Base-by-base conservation (phyloP, 2,113 vertebrate genomes). In the Regulus satrapa region DNA sequence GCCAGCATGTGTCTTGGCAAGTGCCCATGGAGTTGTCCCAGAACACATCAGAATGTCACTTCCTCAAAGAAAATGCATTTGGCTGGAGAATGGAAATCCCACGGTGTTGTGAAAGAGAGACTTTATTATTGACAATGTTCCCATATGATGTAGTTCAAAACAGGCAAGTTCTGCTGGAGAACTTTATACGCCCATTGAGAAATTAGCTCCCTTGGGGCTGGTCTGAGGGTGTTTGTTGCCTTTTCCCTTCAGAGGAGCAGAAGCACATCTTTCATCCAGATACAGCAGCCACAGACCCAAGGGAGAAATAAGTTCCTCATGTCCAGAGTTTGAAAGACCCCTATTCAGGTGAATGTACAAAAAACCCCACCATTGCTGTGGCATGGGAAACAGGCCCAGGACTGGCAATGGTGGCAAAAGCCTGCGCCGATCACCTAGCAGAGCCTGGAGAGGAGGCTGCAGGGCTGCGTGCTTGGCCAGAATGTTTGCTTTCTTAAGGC, bases 1-100 rank as follows among this genome's bases (percentile, higher is more conserved):
- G 78, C 66, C 81, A 89, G 89, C 54, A 1, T 95, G 84, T 71
- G 52, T 91, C 77, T 85, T 97, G 89, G 82, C 80, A 85, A 85
- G 58, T 66, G 66, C 51, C 28, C 77, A 12, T 6, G 19, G 66
- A 81, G 34, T 48, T 54, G 46, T 92, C 81, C 81, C 87, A 66
- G 92, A 89, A 41, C 61, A 58, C 20, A 61, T 78, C 84, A 81
- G 77, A 89, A 88, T 88, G 69, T 92, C 73, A 58, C 14, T 68
- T 1, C 1, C 66, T 88, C 38, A 71, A 78, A 89, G 43, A 32
- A 81, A 91, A 66, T 49, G 26, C 32, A 6, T 79, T 91, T 91
- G 77, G 45, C 74, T 83, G 32, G 54, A 88, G 29, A 32, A n/a
- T 36, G 68, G 71, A 85, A 94, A 83, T 52, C 46, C 62, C 54